phyloP scores from a whole-genome alignment of 2,888 invertebrate genomes.

The Synanthedon tipuliformis region DNA sequence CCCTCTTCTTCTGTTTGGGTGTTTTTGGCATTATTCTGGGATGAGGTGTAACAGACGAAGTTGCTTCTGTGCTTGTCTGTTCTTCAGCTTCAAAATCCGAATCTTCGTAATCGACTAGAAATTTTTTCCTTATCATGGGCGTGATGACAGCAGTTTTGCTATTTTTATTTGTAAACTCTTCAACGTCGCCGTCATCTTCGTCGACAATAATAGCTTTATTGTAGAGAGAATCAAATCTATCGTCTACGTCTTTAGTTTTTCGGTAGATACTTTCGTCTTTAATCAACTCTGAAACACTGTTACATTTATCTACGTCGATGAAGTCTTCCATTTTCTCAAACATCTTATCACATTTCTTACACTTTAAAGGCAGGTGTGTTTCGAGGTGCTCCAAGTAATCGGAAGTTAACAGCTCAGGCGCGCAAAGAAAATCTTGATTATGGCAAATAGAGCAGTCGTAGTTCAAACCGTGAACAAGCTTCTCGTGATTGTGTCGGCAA shows the following conservation, averaged over 20 bases:
- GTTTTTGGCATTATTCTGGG: conserved; percentile 35
- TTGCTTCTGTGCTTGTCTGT: conserved; percentile 11
- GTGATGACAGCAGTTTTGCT: conserved; percentile 55
- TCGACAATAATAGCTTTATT: conserved; percentile 28
- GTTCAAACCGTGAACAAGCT: conserved; percentile 33
- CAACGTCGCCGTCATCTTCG: conserved; percentile 37
- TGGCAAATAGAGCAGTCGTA: conserved; percentile 59
- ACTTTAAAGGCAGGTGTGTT: conserved; percentile 49
- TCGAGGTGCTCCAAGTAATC: conserved; percentile 42
- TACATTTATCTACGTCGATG: conserved; percentile 39
- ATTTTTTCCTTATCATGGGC: conserved; percentile 40
- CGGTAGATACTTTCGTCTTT: conserved; percentile 13
- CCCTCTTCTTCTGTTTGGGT: conserved; percentile 33
- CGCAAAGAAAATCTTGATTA: conserved; percentile 39
- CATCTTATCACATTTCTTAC: conserved; percentile 44
- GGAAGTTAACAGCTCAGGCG: conserved; percentile 30
- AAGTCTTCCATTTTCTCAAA: conserved; percentile 52
- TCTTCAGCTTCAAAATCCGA: conserved; percentile 41
- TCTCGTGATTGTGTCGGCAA: conserved; percentile 56
- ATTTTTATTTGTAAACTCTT: conserved; percentile 35
- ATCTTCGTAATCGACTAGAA: conserved; percentile 53
- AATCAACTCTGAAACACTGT: conserved; percentile 46
- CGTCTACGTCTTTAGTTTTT: conserved; percentile 20
- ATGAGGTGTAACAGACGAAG: conserved; percentile 24
- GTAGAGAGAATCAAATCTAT: conserved; percentile 48